These are phyloP conservation scores for Chionoecetes opilio DNA, from an alignment of 1,140 invertebrate genomes.

Conservation along the genomic window DNA sequence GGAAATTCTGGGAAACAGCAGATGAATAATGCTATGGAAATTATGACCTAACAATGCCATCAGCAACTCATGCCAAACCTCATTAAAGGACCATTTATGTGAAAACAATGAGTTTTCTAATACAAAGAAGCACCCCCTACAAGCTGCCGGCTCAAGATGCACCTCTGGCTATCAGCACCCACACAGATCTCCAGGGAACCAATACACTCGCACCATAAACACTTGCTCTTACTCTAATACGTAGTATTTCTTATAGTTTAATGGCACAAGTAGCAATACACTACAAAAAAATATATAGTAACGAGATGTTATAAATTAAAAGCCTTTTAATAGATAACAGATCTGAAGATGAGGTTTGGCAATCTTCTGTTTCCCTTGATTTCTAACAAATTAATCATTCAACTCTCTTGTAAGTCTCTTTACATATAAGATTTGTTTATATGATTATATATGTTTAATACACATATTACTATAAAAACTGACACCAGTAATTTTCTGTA, in stretches of 20 bases:
- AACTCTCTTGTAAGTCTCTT: background rate
- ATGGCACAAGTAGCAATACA: background rate
- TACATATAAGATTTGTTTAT: conserved; percentile 33
- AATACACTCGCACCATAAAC: background rate
- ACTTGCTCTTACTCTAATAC: background rate
- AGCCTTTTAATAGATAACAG: background rate
- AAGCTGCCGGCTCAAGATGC: background rate
- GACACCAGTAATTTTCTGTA: conserved; percentile 56
- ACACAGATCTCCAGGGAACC: background rate
- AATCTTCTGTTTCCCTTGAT: conserved; percentile 29
- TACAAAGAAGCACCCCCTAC: background rate
- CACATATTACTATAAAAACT: conserved; percentile 53
- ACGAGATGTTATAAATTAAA: background rate
- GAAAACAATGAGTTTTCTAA: background rate
- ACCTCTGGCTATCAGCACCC: background rate
- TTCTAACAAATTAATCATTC: background rate
- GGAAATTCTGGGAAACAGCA: conserved; percentile 5
- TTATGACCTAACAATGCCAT: background rate
- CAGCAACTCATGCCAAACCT: background rate
- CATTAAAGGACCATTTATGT: background rate
- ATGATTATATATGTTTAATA: conserved; percentile 10
- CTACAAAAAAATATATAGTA: background rate
- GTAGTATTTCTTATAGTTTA: background rate
- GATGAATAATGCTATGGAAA: background rate
- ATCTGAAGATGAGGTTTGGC: conserved; percentile 15